Base-by-base conservation (phyloP, 2,888 invertebrate genomes). In the Stenolophus ochropezus region DNA sequence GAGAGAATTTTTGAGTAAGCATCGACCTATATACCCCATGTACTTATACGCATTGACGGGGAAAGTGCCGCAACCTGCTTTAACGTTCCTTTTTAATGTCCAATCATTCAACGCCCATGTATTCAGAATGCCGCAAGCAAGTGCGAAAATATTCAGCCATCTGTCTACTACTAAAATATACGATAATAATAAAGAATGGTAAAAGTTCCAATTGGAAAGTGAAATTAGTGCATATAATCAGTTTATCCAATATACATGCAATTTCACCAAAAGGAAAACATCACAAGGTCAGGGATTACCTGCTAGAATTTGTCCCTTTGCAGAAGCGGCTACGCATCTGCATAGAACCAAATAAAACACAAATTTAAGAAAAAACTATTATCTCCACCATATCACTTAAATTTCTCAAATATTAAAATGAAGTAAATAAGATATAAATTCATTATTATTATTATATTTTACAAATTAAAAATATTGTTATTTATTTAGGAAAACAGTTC, bases 121-220 rank as follows among this genome's bases (percentile, higher is more conserved):
- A 42, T 21, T 20, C 21, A 18, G 73, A 49, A 56, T 53, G 75
- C 33, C 27, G 25, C 75, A 14, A 73, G 80, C 73, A 73, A 80
- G 33, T 47, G 73, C 73, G 73, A 80, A 73, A 80, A 80, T 80
- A 23, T 21, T 33, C 16, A 16, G 16, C 49, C 42, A 47, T 80
- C 80, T 80, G 80, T 80, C 73, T 58, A 56, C 73, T 69, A 51
- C 65, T 80, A 58, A 73, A 80, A 80, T 80, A 58, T 80, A 80
- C 73, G 80, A 73, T 80, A 80, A 73, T 73, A 56, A 80, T 73
- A 80, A 73, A 42, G 80, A 71, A 73, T 80, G 80, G 80, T 80
- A 80, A 80, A 80, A 80, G 80, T 80, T 73, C 56, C 53, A 80
- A 80, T 80, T 80, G 73, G 80, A 80, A 80, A 80, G 80, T 80